These are phyloP conservation scores for Patella caerulea DNA, from an alignment of 2,888 invertebrate species.

Conservation along the genomic window DNA sequence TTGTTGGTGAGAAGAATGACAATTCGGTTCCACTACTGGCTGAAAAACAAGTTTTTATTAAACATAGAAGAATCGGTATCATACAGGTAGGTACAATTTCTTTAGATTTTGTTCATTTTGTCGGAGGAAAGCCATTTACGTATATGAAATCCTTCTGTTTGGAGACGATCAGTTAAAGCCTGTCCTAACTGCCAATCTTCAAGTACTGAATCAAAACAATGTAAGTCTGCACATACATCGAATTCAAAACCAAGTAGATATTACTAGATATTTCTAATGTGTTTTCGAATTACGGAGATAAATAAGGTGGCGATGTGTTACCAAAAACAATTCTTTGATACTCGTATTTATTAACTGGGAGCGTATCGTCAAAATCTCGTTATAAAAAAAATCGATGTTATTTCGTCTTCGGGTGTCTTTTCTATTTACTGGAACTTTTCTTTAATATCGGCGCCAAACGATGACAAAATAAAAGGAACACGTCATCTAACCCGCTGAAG, in stretches of 20 bases:
- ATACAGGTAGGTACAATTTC: no score
- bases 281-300: background rate
- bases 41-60: no score
- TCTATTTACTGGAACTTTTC: background rate
- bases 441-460: background rate
- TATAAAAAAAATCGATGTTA: background rate
- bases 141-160: no score
- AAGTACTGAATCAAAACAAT: no score
- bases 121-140: no score
- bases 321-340: constrained; percentile 6
- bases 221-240: background rate
- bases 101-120: no score
- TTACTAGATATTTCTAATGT: background rate
- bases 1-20: no score
- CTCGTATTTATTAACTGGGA: background rate
- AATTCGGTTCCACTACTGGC: no score
- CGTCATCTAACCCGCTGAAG: background rate
- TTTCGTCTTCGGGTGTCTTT: background rate
- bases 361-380: background rate
- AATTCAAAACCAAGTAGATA: background rate
- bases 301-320: background rate
- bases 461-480: background rate
- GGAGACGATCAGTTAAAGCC: no score
- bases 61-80: no score
- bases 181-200: no score